Percentiles rank a stretch among this genome's conserved stretches.
These are phyloP conservation scores for Myotis daubentonii DNA, from an alignment of 2,797 vertebrate species.

Conservation along the genomic window DNA sequence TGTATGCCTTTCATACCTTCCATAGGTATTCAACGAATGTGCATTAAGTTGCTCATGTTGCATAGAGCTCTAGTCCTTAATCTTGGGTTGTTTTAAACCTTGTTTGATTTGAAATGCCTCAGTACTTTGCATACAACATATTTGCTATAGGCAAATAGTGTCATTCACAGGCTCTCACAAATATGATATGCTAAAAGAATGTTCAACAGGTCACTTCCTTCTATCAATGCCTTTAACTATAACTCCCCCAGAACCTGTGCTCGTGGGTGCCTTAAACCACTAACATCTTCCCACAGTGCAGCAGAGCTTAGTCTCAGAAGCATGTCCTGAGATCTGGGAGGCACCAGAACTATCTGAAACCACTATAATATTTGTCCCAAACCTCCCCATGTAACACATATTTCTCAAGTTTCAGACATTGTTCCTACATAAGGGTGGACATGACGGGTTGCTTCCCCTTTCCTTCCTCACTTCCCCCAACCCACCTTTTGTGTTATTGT, in stretches of 20 bases:
- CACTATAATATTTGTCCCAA: background rate
- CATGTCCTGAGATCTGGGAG: background rate
- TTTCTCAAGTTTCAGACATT: background rate
- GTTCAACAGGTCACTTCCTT: background rate
- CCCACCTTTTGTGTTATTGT: background rate
- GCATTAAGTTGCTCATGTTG: background rate
- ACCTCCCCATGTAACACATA: background rate
- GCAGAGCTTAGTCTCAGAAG: background rate
- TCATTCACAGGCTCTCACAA: background rate
- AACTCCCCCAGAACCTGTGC: background rate
- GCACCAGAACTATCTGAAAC: background rate
- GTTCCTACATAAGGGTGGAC: background rate
- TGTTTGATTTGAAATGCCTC: background rate
- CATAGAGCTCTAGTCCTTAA: background rate
- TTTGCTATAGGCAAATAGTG: conserved; percentile 25
- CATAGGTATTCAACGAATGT: background rate
- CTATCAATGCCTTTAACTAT: background rate
- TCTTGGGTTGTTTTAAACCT: background rate
- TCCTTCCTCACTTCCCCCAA: background rate
- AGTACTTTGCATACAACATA: background rate
- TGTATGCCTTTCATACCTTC: background rate
- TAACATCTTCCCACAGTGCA: background rate
- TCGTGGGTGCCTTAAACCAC: background rate
- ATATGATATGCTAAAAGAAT: background rate
- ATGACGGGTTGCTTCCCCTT: background rate